phyloP scores from a whole-genome alignment of 1,140 invertebrate genomes.

The Luehdorfia chinensis region DNA sequence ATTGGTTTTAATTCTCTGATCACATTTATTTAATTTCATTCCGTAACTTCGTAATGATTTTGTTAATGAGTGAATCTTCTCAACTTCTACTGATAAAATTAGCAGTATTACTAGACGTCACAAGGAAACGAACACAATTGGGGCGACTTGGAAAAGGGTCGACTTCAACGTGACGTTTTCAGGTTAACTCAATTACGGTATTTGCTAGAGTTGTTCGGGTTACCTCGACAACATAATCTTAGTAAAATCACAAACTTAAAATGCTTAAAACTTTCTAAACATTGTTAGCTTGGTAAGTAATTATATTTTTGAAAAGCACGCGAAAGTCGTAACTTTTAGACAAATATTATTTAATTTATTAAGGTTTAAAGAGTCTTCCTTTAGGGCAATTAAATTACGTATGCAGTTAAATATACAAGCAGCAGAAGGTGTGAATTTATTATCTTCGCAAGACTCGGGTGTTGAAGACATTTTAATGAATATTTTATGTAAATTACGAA shows the following conservation, averaged over 20 bases:
- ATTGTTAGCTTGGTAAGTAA: background rate
- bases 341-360: background rate
- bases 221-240: slow-evolving; percentile 21
- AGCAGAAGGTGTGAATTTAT: slow-evolving; percentile 14
- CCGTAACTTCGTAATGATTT: too few species aligned
- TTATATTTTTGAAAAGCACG: too few species aligned
- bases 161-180: slow-evolving; percentile 48
- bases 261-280: slow-evolving; percentile 8
- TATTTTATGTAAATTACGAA: slow-evolving; percentile 14
- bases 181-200: slow-evolving; percentile 52
- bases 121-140: background rate
- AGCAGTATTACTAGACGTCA: background rate
- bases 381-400: slow-evolving; percentile 15
- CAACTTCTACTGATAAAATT: background rate
- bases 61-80: background rate
- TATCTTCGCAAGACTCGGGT: slow-evolving; percentile 3
- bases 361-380: background rate
- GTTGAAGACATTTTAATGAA: slow-evolving; percentile 14
- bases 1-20: too few species aligned
- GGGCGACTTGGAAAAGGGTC: slow-evolving; percentile 33
- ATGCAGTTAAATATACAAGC: slow-evolving; percentile 9
- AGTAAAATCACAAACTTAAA: slow-evolving; percentile 9
- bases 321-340: background rate
- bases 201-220: slow-evolving; percentile 27
- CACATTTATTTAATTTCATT: too few species aligned